Evolutionary conservation across 2,797 vertebrate species (phyloP).

Genomic region (Tauraco hartlaubi): DNA sequence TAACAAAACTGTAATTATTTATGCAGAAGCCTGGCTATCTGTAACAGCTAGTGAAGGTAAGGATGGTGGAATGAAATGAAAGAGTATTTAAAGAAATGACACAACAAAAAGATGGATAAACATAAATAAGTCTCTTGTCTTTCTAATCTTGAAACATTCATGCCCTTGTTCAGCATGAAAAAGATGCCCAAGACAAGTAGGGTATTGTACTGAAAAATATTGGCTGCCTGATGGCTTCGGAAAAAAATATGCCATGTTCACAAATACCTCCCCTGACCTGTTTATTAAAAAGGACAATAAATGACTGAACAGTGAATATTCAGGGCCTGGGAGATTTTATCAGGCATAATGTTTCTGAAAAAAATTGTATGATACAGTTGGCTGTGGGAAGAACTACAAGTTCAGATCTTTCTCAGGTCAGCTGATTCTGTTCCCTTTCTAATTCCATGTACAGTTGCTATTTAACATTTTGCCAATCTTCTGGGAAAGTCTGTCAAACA

Average conservation of each 20-base stretch:
- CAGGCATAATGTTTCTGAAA: conserved; percentile 67
- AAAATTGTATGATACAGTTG: conserved; percentile 57
- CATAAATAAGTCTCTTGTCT: conserved; percentile 51
- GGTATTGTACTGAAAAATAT: conserved; percentile 48
- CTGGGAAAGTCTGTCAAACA: conserved; percentile 78
- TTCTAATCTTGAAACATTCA: conserved; percentile 39
- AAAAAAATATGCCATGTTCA: conserved; percentile 54
- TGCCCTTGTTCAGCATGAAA: conserved; percentile 11
- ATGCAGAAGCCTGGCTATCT: background rate
- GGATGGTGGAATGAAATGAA: background rate
- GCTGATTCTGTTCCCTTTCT: conserved; percentile 73
- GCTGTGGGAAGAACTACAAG: conserved; percentile 78
- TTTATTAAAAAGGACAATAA: conserved; percentile 59
- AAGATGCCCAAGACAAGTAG: conserved; percentile 56
- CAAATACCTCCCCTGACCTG: conserved; percentile 45
- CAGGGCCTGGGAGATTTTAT: conserved; percentile 70
- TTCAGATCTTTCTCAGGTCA: conserved; percentile 68
- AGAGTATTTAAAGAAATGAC: conserved; percentile 1
- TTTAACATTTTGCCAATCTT: conserved; percentile 76
- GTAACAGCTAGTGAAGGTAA: background rate
- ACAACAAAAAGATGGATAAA: background rate
- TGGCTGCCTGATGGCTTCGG: conserved; percentile 6
- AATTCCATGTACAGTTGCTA: conserved; percentile 74
- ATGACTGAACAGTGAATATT: conserved; percentile 43
- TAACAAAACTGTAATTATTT: background rate